Evolutionary conservation across 2,888 invertebrate species (phyloP), one percentile per base, ranked within the genome.

Genomic region (Ceratothoa steindachneri): DNA sequence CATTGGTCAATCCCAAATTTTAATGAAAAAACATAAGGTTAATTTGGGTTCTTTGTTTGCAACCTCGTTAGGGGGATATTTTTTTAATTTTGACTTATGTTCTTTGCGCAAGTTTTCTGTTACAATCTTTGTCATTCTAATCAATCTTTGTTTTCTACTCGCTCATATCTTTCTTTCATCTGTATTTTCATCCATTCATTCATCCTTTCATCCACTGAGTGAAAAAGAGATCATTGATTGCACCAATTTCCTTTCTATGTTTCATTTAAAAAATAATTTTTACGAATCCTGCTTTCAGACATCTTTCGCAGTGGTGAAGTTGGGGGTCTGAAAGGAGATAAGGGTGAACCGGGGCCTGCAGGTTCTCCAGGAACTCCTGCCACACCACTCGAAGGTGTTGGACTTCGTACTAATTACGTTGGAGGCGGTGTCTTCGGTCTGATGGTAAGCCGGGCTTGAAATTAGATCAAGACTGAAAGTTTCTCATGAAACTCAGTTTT

Each of bases 321-420:
- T 19, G 65, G 71, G 4, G 71, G 75, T 27, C 74, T 73, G 22
- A 78, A 73, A 73, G 77, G 77, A 5, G 74, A 78, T 19, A 78
- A 78, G 52, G 77, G 77, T 0, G 77, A 78, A 4, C 52, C 30
- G 0, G 77, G 77, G 2, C 68, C 55, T 5, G 73, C 77, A 4
- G 77, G 77, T 1, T 75, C 75, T 5, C 77, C 77, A n/a, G 77
- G 77, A 1, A 69, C 77, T 12, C 70, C 74, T 19, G 73, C 70
- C 28, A 30, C 69, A 19, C 53, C 19, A 24, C 27, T 68, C 1
- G 71, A 66, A 2, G 72, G 68, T 0, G 66, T 72, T 69, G 74
- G 72, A 5, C 68, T 71, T 9, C 68, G 71, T 28, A 69, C 73
- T n/a, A 41, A 70, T 0, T 78, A 78, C 65, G 68, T 71, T 15